Evolutionary conservation across 2,113 vertebrate species (phyloP), one percentile per base, ranked within the genome.

Genomic region (Sebastes fasciatus): DNA sequence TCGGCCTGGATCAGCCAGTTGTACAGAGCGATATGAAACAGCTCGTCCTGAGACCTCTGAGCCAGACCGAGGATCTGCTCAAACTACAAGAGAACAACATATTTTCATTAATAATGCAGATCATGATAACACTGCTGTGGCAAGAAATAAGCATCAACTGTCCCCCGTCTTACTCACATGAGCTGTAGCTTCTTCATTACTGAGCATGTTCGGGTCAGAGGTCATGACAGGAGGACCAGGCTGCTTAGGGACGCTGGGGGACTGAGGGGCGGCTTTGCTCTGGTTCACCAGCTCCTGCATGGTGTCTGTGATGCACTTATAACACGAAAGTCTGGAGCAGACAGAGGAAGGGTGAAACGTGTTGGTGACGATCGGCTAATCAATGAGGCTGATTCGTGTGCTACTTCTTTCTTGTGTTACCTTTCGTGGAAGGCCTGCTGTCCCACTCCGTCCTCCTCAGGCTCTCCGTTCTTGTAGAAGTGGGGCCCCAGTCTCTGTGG

Each of bases 251-350:
- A 99, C 98, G 42, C 98, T 99, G 63, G 98, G 98, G 74, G 98
- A 99, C 91, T 99, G 98, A 68, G 98, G 98, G 34, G 98, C 98
- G 13, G 98, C 98, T 94, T 99, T 98, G 90, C 98, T 99, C 87
- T 99, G 98, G 93, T 99, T 98, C 75, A 99, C 97, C 86, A 99
- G 92, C 82, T 99, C 98, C 86, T 99, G 98, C 94, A 99, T 98
- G 9, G 98, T 99, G 89, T 99, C 98, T 23, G 98, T 98, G 90
- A 99, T 97, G 85, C 98, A 99, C 85, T 99, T 99, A 74, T 99
- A 99, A 92, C 97, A 97, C 1, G 93, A 97, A 77, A 99, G 92
- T 80, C 98, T 99, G 85, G 2, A 40, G 51, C 16, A 21, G 14
- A 63, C 13, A 61, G 21, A 23, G 16, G 19, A 67, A 8, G 7